Evolutionary conservation across 2,113 vertebrate genomes (phyloP).

Genomic region (Calyptomena viridis): DNA sequence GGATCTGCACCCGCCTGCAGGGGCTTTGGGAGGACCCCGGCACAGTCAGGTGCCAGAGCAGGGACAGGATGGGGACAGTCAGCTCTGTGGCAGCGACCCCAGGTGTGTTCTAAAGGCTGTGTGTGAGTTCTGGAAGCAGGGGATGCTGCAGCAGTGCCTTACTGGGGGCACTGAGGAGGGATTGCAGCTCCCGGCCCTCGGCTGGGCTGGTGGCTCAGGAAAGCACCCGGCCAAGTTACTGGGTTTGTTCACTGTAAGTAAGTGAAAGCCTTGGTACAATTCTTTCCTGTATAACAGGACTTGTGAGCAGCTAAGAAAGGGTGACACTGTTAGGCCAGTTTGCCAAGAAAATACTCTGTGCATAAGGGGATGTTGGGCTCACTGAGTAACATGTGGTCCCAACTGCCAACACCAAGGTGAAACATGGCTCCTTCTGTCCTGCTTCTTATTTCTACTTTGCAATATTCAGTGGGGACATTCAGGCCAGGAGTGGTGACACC

Average conservation of each 20-base stretch:
- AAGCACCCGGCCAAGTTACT: not conserved
- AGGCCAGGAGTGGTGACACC: not conserved
- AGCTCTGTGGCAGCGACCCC: not conserved
- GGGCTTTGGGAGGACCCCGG: not conserved
- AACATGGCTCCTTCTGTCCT: not conserved
- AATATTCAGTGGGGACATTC: not conserved
- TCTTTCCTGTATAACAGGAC: slow-evolving; percentile 51
- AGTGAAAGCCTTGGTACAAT: slow-evolving; percentile 47
- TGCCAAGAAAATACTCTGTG: not conserved
- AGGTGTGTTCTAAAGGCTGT: not conserved
- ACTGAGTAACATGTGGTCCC: not conserved
- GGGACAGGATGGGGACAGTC: not conserved
- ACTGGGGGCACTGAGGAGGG: not conserved
- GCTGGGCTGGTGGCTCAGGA: not conserved
- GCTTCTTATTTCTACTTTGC: not conserved
- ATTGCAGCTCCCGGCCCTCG: not conserved
- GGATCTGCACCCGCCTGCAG: no score
- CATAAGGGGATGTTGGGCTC: not conserved
- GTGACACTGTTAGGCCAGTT: not conserved
- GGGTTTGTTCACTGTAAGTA: slow-evolving; percentile 44
- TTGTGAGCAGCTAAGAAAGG: not conserved
- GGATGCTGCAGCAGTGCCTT: not conserved
- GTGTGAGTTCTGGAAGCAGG: not conserved
- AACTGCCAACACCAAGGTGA: not conserved
- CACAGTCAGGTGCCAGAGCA: not conserved